Conservation (phyloP, 2,888 invertebrate species). For the Ochropleura leucogaster region DNA sequence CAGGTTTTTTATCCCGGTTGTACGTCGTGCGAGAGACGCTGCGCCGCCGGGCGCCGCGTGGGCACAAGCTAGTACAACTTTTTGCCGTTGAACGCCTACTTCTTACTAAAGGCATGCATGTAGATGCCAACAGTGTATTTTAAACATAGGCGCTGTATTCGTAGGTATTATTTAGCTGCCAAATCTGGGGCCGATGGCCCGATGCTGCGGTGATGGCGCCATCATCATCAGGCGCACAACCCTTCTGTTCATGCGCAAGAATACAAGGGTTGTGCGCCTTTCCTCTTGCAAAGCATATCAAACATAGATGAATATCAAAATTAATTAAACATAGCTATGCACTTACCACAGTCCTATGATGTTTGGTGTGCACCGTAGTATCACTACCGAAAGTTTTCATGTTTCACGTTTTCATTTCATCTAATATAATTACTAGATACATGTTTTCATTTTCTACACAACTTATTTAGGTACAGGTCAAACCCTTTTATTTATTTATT, state of each 20-base stretch:
- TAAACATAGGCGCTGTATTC: background rate
- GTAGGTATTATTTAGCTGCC: too few relatives aligned
- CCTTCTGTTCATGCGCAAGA: too few relatives aligned
- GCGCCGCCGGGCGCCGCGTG: too few relatives aligned
- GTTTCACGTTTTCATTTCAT: background rate
- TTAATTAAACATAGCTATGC: background rate
- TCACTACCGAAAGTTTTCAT: background rate
- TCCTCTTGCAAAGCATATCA: too few relatives aligned
- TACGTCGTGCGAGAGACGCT: too few relatives aligned
- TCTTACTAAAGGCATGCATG: background rate
- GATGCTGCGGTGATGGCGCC: too few relatives aligned
- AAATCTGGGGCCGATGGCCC: too few relatives aligned
- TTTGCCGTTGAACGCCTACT: background rate
- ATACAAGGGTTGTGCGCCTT: too few relatives aligned
- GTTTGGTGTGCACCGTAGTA: background rate
- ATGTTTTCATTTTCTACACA: background rate
- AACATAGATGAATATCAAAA: too few relatives aligned
- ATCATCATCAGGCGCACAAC: too few relatives aligned
- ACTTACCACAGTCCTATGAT: background rate
- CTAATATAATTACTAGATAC: background rate
- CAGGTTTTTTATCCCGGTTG: too few relatives aligned
- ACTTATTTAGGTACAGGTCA: background rate
- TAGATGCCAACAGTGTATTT: background rate
- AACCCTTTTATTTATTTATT: too few relatives aligned
- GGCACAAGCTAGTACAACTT: background rate